These are phyloP conservation scores for Tenebrosternarchus preto DNA, from an alignment of 2,113 vertebrate species.

Conservation along the genomic window DNA sequence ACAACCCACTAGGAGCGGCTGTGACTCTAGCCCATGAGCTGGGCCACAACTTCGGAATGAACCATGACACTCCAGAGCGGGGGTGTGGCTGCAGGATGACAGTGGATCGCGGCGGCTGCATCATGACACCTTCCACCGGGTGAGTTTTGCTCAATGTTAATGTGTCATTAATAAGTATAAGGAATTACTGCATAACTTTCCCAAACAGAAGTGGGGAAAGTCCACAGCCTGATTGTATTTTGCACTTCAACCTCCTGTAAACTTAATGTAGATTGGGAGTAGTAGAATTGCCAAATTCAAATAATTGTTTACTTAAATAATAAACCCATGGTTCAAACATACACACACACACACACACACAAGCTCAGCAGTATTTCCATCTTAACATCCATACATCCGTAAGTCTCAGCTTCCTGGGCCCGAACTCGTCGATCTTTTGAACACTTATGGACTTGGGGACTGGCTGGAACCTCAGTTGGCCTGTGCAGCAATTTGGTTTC, in stretches of 20 bases:
- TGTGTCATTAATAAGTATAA: background rate
- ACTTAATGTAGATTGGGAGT: no score
- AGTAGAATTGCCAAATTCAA: no score
- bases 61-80: conserved; percentile 90
- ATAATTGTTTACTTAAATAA: no score
- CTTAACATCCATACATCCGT: background rate
- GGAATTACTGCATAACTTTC: background rate
- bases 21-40: conserved; percentile 96
- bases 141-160: conserved; percentile 68
- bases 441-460: conserved; percentile 6
- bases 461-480: background rate
- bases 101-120: conserved; percentile 89
- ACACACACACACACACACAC: no score
- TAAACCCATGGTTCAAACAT: no score
- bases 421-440: background rate
- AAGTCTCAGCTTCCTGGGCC: background rate
- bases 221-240: no score
- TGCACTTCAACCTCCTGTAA: no score
- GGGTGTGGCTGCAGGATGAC: conserved; percentile 88
- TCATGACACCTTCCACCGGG: conserved; percentile 98
- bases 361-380: no score
- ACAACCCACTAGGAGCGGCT: conserved; percentile 92
- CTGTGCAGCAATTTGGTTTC: conserved; percentile 17
- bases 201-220: background rate
- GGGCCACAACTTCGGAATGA: conserved; percentile 99